Evolutionary conservation across 2,888 invertebrate genomes (phyloP), one percentile per base, ranked within the genome.

Genomic region (Amiota communis): DNA sequence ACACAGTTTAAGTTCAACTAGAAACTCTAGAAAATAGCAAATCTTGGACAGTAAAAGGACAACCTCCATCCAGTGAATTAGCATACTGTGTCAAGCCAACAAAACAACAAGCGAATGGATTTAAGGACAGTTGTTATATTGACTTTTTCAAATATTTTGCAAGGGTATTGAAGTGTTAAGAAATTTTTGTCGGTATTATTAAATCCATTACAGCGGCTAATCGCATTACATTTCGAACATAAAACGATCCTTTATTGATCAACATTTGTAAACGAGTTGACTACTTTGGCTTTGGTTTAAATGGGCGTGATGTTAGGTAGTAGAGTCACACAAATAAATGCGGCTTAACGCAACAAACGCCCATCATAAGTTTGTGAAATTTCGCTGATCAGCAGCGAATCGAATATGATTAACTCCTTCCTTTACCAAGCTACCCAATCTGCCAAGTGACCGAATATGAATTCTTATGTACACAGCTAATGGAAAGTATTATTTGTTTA

Each of bases 211-310:
- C 84, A 83, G 86, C 82, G 86, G 87, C 81, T 87, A 87, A 88
- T 88, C 87, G 86, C 84, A 83, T 82, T 81, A 79, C 79, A 74
- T 74, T 68, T 74, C 74, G 73, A 71, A 75, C 76, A 72, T 17
- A 57, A 53, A 71, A 78, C 70, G 74, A 78, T 72, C 74, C 81
- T 88, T 85, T 88, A 88, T 88, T 89, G 87, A 88, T 87, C 88
- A 89, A 88, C 88, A 89, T 88, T 88, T 87, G 87, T 87, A 86
- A 88, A 87, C 83, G 81, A 81, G 78, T 82, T 79, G 75, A 15
- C 12, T 63, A 13, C 61, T 69, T 77, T 81, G 79, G 61, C 36
- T 46, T 17, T 4, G 59, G 20, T 56, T 17, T 49, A n/a, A n/a
- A 46, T 36, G 61, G 61, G 61, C 36, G 61, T 70, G 76, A 74